Percentiles rank a stretch among this genome's conserved stretches.
phyloP scores from a whole-genome alignment of 2,888 invertebrate species.

The Parasteatoda lunata region DNA sequence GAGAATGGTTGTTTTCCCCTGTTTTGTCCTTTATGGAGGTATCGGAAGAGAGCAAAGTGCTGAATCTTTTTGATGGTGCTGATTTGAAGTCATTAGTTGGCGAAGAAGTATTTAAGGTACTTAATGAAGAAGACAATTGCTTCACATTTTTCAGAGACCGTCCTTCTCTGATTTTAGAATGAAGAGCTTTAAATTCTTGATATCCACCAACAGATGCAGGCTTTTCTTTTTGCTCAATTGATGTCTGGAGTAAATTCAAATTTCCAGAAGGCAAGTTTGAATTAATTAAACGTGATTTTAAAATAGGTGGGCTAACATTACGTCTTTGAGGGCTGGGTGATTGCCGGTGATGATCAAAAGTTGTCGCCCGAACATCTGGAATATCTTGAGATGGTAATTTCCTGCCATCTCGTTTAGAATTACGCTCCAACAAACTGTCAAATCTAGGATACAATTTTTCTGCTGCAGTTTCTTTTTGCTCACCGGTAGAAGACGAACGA shows the following conservation, averaged over 20 bases:
- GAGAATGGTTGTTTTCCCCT: neutral
- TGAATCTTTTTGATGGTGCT: constrained; percentile 22
- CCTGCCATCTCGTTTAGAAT: constrained; percentile 6
- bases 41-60: constrained; percentile 28
- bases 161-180: constrained; percentile 25
- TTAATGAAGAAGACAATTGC: constrained; percentile 44
- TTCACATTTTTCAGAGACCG: constrained; percentile 8
- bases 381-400: constrained; percentile 12
- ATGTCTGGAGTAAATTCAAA: neutral
- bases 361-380: constrained; percentile 32
- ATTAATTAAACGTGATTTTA: constrained; percentile 20
- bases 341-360: constrained; percentile 25
- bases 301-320: constrained; percentile 19
- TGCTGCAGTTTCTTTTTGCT: neutral
- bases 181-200: constrained; percentile 54
- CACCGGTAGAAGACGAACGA: neutral
- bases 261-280: constrained; percentile 15
- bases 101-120: neutral
- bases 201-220: constrained; percentile 29
- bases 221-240: neutral
- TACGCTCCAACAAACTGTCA: constrained; percentile 8
- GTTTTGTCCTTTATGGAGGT: neutral
- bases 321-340: constrained; percentile 1
- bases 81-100: neutral
- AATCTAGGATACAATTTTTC: neutral